Evolutionary conservation across 2,888 invertebrate genomes (phyloP).

Genomic region (Cephus runcator): DNA sequence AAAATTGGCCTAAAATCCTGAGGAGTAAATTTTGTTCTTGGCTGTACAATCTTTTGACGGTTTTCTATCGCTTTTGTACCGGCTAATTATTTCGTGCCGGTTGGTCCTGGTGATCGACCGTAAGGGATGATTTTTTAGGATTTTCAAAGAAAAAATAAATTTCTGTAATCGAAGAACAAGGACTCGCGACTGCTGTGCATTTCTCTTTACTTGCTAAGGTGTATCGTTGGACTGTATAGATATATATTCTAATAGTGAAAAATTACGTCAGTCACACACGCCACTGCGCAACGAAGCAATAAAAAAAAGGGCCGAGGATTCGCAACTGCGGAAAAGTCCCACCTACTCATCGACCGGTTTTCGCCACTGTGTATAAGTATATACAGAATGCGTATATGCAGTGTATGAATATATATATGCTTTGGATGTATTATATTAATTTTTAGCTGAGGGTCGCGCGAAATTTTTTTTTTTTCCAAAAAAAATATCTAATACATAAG

Average conservation of each 20-base stretch:
- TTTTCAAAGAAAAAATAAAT: not conserved
- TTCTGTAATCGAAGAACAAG: not conserved
- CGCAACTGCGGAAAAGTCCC: not conserved
- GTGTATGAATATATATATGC: not conserved
- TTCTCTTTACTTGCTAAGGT: not conserved
- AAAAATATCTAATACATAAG: not conserved
- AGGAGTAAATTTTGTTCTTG: not conserved
- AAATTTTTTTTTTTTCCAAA: not conserved
- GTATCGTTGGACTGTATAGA: not conserved
- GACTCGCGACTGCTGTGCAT: not conserved
- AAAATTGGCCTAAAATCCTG: not conserved
- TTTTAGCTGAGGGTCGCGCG: not conserved
- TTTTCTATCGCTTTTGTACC: not conserved
- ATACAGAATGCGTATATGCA: conserved; percentile 22
- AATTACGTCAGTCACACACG: conserved; percentile 1
- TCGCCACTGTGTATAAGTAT: not conserved
- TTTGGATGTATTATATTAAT: conserved; percentile 6
- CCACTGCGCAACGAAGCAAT: not conserved
- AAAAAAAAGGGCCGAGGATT: not conserved
- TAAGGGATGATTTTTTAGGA: not conserved
- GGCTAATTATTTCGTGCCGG: not conserved
- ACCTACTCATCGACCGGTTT: not conserved
- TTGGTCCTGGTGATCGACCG: not conserved
- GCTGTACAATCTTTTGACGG: not conserved
- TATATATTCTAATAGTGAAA: not conserved